Conservation (phyloP, 2,888 invertebrate genomes). For the Agrotis clavis region DNA sequence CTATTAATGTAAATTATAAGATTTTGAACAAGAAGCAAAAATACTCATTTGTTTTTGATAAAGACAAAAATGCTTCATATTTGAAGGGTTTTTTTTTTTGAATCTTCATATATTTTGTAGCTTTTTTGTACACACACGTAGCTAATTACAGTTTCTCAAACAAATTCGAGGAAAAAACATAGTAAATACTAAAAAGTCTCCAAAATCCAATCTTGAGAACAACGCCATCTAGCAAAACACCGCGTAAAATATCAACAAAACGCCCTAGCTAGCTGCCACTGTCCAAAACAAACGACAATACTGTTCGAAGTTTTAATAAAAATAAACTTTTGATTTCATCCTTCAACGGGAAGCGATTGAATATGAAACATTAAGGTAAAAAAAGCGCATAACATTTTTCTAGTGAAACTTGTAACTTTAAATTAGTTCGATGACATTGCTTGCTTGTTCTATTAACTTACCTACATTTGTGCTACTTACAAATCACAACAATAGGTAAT, state of each 20-base stretch:
- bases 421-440: constrained; percentile 42
- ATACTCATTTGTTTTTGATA: too few relatives aligned
- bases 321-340: constrained; percentile 48
- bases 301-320: constrained; percentile 54
- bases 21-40: too few relatives aligned
- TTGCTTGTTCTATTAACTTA: constrained; percentile 23
- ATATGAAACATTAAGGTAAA: constrained; percentile 43
- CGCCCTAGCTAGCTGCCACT: not conserved
- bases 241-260: constrained; percentile 24
- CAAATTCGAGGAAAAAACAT: not conserved
- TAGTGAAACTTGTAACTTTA: constrained; percentile 55
- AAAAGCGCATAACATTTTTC: constrained; percentile 55
- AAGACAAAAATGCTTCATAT: too few relatives aligned
- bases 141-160: not conserved
- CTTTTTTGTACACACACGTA: not conserved
- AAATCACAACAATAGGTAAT: not conserved
- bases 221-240: constrained; percentile 52
- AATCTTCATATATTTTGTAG: too few relatives aligned
- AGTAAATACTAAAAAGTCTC: not conserved
- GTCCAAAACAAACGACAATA: constrained; percentile 32
- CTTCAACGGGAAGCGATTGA: constrained; percentile 36
- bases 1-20: too few relatives aligned
- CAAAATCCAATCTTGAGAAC: not conserved
- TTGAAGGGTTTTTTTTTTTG: too few relatives aligned
- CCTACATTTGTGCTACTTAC: not conserved